phyloP scores from a whole-genome alignment of 1,140 invertebrate species.

The Whitmania pigra region DNA sequence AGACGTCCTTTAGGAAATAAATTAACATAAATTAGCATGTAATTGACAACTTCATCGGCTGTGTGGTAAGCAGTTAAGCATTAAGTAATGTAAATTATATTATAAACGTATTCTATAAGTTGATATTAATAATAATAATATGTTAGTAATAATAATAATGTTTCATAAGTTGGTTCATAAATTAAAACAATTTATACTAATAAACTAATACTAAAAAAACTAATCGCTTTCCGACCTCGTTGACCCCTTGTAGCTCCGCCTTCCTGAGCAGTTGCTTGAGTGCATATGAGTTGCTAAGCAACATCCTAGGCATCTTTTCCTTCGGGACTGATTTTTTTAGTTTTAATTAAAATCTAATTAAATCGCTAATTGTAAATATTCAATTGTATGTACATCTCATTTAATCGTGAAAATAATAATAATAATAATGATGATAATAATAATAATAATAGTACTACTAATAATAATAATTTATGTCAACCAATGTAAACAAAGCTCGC shows the following conservation, averaged over 20 bases:
- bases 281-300: conserved; percentile 78
- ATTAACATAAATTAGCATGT: too few species aligned
- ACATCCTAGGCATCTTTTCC: conserved; percentile 76
- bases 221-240: conserved; percentile 30
- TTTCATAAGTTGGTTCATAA: too few species aligned
- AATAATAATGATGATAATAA: conserved; percentile 9
- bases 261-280: conserved; percentile 68
- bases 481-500: neutral
- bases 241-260: conserved; percentile 77
- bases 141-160: too few species aligned
- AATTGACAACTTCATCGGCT: too few species aligned
- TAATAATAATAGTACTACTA: neutral
- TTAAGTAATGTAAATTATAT: too few species aligned
- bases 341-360: neutral
- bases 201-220: too few species aligned
- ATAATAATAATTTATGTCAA: conserved; percentile 1
- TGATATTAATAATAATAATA: too few species aligned
- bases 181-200: too few species aligned
- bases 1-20: neutral
- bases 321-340: conserved; percentile 67
- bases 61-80: too few species aligned
- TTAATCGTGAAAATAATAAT: neutral
- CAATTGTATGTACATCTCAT: too few species aligned
- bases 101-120: too few species aligned
- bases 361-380: neutral